Percentiles rank a stretch among this genome's conserved stretches.
Conservation (phyloP, 1,140 invertebrate genomes). For the Cryptotermes secundus region DNA sequence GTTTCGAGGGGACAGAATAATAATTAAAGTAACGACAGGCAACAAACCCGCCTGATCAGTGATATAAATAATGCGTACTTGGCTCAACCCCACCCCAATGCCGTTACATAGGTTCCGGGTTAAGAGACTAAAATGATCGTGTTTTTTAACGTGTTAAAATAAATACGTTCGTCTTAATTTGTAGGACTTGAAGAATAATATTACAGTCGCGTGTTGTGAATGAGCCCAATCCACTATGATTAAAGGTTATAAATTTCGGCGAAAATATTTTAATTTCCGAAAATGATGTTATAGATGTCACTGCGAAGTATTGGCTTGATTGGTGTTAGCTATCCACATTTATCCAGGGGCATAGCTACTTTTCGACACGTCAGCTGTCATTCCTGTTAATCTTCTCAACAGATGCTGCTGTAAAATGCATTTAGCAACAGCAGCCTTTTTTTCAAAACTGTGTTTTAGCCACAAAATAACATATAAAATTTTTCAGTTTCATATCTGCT, state of each 20-base stretch:
- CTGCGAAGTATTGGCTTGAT: not conserved
- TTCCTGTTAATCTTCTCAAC: not conserved
- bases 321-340: not conserved
- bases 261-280: not conserved
- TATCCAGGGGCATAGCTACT: not conserved
- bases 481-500: no score
- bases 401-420: not conserved
- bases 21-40: not conserved
- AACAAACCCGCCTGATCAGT: not conserved
- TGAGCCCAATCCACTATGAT: not conserved
- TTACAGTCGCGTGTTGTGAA: not conserved
- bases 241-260: not conserved
- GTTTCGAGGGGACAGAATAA: not conserved
- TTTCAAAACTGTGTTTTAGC: no score
- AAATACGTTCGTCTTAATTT: not conserved
- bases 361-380: not conserved
- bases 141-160: no score
- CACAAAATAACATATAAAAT: no score
- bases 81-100: not conserved
- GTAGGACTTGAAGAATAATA: not conserved
- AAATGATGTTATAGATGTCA: not conserved
- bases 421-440: no score
- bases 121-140: not conserved
- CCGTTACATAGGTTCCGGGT: not conserved
- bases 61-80: not conserved